phyloP scores from a whole-genome alignment of 2,888 invertebrate genomes.

The Lordiphosa fenestrarum region DNA sequence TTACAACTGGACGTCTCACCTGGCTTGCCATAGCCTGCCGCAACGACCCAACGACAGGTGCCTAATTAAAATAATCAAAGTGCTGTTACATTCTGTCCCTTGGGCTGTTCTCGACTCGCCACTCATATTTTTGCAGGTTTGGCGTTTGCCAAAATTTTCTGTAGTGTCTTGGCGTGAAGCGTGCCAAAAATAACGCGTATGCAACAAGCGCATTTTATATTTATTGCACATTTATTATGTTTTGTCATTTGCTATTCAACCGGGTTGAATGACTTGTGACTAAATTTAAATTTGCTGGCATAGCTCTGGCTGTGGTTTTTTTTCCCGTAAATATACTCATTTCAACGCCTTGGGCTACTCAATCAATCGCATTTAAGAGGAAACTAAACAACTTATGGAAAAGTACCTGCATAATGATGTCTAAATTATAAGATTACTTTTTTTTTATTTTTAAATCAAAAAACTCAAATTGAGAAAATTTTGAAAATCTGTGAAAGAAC shows the following conservation, averaged over 20 bases:
- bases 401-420: no score
- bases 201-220: slow-evolving; percentile 29
- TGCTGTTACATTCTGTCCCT: slow-evolving; percentile 8
- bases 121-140: slow-evolving; percentile 9
- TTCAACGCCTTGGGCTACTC: slow-evolving; percentile 13
- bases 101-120: slow-evolving; percentile 30
- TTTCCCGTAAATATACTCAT: slow-evolving; percentile 6
- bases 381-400: slow-evolving; percentile 31
- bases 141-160: slow-evolving; percentile 1
- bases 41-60: slow-evolving; percentile 45
- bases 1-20: slow-evolving; percentile 31
- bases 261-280: slow-evolving; percentile 55
- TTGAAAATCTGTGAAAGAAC: slow-evolving; percentile 23
- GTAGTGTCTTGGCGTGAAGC: slow-evolving; percentile 5
- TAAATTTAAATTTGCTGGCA: slow-evolving; percentile 21
- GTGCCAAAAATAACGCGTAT: slow-evolving; percentile 54
- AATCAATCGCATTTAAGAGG: slow-evolving; percentile 18
- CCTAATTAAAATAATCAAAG: slow-evolving; percentile 53
- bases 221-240: slow-evolving; percentile 21
- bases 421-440: no score
- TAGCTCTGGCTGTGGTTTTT: not conserved
- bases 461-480: slow-evolving; percentile 35
- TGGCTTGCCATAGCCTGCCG: slow-evolving; percentile 7
- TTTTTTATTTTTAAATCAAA: slow-evolving; percentile 27
- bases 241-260: slow-evolving; percentile 14